Percentiles rank a stretch among this genome's conserved stretches.
Evolutionary conservation across 2,113 vertebrate genomes (phyloP).

Genomic region (Oxyruncus cristatus): DNA sequence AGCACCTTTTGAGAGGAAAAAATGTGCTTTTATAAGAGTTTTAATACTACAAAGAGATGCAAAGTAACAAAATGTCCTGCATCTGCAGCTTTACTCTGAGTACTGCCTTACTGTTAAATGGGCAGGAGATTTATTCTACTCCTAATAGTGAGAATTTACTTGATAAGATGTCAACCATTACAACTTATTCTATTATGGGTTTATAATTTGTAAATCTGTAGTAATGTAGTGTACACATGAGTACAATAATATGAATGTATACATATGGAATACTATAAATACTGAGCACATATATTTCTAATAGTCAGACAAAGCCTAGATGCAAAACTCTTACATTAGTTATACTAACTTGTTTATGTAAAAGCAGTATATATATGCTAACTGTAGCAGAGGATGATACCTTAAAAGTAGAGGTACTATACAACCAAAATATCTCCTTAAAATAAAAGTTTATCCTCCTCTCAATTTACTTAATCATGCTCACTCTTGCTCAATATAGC

Average conservation of each 20-base stretch:
- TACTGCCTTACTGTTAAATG: background rate
- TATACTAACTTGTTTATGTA: background rate
- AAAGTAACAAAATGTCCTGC: background rate
- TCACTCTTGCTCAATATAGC: background rate
- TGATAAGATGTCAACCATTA: background rate
- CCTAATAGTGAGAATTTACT: background rate
- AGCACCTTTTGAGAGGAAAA: background rate
- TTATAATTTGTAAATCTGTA: background rate
- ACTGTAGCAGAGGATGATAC: background rate
- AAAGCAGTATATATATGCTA: background rate
- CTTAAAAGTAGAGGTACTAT: background rate
- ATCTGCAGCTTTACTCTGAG: background rate
- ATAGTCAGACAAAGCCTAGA: background rate
- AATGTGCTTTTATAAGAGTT: background rate
- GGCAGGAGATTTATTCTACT: background rate
- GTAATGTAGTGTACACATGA: background rate
- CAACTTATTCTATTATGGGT: background rate
- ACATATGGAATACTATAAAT: background rate
- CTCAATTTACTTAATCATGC: background rate
- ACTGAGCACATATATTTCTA: background rate
- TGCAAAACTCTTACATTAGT: background rate
- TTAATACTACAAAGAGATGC: background rate
- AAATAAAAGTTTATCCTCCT: background rate
- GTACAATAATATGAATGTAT: background rate
- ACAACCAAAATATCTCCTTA: background rate